These are phyloP conservation scores for Acromyrmex heyeri DNA, from an alignment of 1,140 invertebrate genomes.

Conservation along the genomic window DNA sequence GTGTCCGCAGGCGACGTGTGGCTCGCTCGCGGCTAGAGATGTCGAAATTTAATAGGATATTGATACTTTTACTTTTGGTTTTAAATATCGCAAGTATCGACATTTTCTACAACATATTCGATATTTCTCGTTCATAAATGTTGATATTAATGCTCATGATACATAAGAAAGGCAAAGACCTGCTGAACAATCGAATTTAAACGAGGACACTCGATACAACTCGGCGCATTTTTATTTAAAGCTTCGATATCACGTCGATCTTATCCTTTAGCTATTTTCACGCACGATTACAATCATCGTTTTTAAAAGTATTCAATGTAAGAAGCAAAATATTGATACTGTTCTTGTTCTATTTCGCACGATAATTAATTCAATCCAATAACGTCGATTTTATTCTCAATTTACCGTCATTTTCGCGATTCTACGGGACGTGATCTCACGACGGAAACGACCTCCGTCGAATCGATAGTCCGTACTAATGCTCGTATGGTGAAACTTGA, in stretches of 20 bases:
- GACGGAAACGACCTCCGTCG: constrained; percentile 22
- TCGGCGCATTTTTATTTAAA: constrained; percentile 6
- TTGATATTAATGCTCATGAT: not conserved
- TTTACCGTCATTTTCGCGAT: not conserved
- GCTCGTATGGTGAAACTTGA: constrained; percentile 55
- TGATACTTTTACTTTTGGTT: constrained; percentile 49
- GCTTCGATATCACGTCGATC: not conserved
- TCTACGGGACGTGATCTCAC: not conserved
- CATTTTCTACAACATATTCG: constrained; percentile 27
- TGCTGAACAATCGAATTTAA: constrained; percentile 20
- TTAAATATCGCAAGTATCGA: constrained; percentile 48
- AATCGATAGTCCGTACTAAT: constrained; percentile 69
- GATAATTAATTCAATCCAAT: constrained; percentile 4
- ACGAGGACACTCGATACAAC: not conserved
- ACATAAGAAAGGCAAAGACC: not conserved
- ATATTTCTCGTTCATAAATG: not conserved
- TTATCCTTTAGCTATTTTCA: not conserved
- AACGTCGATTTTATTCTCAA: not conserved
- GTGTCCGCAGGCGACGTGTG: constrained; percentile 39
- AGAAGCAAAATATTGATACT: not conserved
- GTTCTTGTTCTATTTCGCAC: not conserved
- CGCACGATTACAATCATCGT: not conserved
- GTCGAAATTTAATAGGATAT: constrained; percentile 58
- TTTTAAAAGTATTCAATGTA: not conserved
- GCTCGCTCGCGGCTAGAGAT: constrained; percentile 12